Conservation (phyloP, 2,797 vertebrate species). For the Myoxocephalus aenaeus region DNA sequence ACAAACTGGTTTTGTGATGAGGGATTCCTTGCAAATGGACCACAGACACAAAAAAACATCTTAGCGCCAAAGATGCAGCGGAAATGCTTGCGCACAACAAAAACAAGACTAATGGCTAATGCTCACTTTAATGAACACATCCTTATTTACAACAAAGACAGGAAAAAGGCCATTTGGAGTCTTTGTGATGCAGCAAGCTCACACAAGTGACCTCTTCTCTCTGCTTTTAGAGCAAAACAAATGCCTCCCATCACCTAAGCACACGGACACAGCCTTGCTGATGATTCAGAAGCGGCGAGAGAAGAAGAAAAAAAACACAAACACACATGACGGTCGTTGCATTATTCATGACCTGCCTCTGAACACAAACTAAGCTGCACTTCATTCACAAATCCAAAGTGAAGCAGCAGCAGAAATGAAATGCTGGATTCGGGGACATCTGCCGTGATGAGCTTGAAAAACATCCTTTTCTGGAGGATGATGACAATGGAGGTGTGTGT, state of each 20-base stretch:
- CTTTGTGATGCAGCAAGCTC: conserved; percentile 13
- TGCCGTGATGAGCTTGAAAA: conserved; percentile 32
- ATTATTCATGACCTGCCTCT: conserved; percentile 75
- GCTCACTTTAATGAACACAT: conserved; percentile 13
- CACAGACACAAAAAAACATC: background rate
- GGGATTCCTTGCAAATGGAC: conserved; percentile 3
- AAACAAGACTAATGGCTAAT: conserved; percentile 22
- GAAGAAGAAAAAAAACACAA: background rate
- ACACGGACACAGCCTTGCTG: conserved; percentile 21
- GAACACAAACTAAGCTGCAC: conserved; percentile 49
- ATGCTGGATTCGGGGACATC: conserved; percentile 31
- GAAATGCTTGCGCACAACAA: background rate
- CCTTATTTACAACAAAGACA: conserved; percentile 19
- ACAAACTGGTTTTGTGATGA: background rate
- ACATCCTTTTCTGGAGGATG: conserved; percentile 12
- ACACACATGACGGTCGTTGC: conserved; percentile 45
- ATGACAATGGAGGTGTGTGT: conserved; percentile 35
- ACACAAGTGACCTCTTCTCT: conserved; percentile 33
- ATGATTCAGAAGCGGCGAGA: conserved; percentile 34
- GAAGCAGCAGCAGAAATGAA: conserved; percentile 59
- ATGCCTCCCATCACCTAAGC: conserved; percentile 37
- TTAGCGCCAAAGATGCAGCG: background rate
- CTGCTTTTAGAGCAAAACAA: conserved; percentile 45
- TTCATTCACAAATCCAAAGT: conserved; percentile 79
- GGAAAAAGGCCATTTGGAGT: conserved; percentile 10